A percentile compares a stretch with the other conserved stretches of the same genome.
phyloP scores from a whole-genome alignment of 2,113 vertebrate species.

The Cyrtonyx montezumae region DNA sequence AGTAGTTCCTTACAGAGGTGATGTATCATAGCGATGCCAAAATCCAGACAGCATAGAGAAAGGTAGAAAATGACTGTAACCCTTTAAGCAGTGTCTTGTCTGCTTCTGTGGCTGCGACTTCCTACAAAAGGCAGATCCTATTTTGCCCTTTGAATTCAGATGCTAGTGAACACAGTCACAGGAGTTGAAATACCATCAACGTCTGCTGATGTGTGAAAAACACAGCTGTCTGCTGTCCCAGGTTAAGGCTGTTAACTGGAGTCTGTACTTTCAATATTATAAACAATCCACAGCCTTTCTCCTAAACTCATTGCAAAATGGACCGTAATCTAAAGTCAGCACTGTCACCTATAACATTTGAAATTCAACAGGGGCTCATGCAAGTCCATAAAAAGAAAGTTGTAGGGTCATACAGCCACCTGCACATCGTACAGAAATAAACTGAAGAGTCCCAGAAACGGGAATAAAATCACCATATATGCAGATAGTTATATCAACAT shows the following conservation, averaged over 20 bases:
- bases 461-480: constrained; percentile 54
- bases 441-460: background rate
- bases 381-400: background rate
- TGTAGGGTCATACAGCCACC: constrained; percentile 39
- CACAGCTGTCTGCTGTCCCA: background rate
- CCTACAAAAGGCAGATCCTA: background rate
- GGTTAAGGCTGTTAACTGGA: constrained; percentile 11
- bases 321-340: background rate
- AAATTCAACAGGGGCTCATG: background rate
- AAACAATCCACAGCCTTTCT: constrained; percentile 9
- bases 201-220: constrained; percentile 15
- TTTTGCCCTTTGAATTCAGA: constrained; percentile 31
- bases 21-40: background rate
- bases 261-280: constrained; percentile 1
- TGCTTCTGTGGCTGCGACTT: background rate
- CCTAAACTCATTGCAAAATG: constrained; percentile 28
- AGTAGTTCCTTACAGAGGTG: background rate
- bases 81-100: background rate
- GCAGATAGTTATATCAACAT: background rate
- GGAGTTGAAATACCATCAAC: constrained; percentile 7
- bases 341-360: constrained; percentile 26
- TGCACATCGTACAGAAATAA: constrained; percentile 37
- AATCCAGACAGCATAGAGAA: background rate
- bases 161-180: background rate
- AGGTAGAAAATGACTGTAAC: background rate